Base-by-base conservation (phyloP, 2,113 vertebrate species). In the Forbesichthys agassizii region DNA sequence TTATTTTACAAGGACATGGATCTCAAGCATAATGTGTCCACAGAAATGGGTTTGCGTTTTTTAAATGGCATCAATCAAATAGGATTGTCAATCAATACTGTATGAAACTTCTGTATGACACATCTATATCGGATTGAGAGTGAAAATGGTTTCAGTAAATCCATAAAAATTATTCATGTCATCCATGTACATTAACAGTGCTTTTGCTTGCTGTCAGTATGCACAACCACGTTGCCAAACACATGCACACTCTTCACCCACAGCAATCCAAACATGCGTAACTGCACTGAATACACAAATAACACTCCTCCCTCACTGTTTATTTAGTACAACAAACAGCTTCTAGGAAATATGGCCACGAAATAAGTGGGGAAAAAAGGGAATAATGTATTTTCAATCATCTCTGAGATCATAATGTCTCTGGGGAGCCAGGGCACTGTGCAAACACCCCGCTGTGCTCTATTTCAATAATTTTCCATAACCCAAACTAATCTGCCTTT, bases 391-490 rank as follows among this genome's bases (percentile, higher is more conserved):
- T 47, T 59, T 78, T 73, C 64, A 81, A 77, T 82, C 63, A 67
- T 73, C 70, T 66, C 60, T 0, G 47, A 72, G 76, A 84, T 78
- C 74, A 63, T 58, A 51, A 74, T 80, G 81, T 83, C 71, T 74
- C 74, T 81, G 36, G 78, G 79, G 75, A 83, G 56, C 57, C 1
- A 12, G 46, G 52, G 42, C 75, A 80, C 33, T 60, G 60, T 48
- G 61, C 54, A 84, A 80, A 74, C 55, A 75, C 61, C 81, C 69
- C n/a, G 65, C 71, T 82, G 82, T 72, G 79, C 68, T 75, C 53
- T 49, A 81, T 86, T 86, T 85, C 71, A 84, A 79, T 86, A 66
- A 84, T 86, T 88, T 88, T 74, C 69, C 79, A 83, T 75, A 85
- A 80, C 80, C 64, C 70, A 74, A 68, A 76, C 65, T 77, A 79